Base-by-base conservation (phyloP, 2,113 vertebrate species). In the Bubalus kerabau region DNA sequence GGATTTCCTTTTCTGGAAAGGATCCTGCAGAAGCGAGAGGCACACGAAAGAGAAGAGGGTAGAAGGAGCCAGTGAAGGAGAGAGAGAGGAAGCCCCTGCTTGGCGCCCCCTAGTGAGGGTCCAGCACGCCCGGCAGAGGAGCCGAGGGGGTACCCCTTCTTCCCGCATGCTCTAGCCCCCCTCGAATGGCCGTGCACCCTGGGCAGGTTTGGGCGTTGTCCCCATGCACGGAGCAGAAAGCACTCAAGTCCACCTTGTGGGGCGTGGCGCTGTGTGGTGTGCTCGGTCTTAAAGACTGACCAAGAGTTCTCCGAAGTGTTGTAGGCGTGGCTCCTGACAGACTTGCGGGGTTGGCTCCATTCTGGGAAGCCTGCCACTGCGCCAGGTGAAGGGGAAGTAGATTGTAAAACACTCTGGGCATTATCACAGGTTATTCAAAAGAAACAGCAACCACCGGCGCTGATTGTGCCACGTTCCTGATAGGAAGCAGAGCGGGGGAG, bases 331-430 rank as follows among this genome's bases (percentile, higher is more conserved):
- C 60, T 82, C 90, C 11, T 21, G 56, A 19, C 62, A 59, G 50
- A 7, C 3, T 7, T 8, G 57, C 1, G 6, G 28, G 19, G 16
- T 19, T 60, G 59, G 76, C 80, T 82, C 15, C 6, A 3, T 80
- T 46, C 56, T 2, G 0, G 9, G 16, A 11, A 17, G 17, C 28
- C 13, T 30, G 84, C 67, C 5, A 1, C 19, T 15, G 21, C 0
- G 5, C 60, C 82, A 89, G 78, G 67, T 59, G 83, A 97, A 50
- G 50, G 48, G 87, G 64, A 97, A 94, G 48, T 67, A 28, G 64
- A 71, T 30, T 56, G 24, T 59, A 93, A 94, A 93, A 36, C 40
- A 12, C 85, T 64, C 56, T 62, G 92, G 60, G 28, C 90, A 54
- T 96, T 90, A 85, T 80, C 71, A 80, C 93, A 60, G 54, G 71